A percentile compares a stretch with the other conserved stretches of the same genome.
Conservation (phyloP, 2,888 invertebrate genomes). For the Conchocele bisecta region DNA sequence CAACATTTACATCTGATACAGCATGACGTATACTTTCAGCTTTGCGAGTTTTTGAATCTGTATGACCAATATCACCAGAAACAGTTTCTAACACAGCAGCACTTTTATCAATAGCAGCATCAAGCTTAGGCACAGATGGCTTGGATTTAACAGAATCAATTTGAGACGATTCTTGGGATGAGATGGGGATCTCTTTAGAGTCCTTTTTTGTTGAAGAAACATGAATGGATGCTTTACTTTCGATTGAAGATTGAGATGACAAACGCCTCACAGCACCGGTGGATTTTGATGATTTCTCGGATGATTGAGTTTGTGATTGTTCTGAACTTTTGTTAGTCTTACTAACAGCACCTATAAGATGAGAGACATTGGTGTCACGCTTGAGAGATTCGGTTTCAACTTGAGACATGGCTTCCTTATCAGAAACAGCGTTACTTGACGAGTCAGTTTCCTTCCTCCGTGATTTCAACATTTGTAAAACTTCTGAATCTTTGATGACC, state of each 20-base stretch:
- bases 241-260: slow-evolving; percentile 48
- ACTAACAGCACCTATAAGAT: no score
- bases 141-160: slow-evolving; percentile 22
- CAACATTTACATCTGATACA: slow-evolving; percentile 47
- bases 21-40: slow-evolving; percentile 26
- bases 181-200: not conserved
- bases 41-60: slow-evolving; percentile 15
- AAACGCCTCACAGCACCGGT: not conserved
- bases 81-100: slow-evolving; percentile 56
- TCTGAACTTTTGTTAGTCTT: no score
- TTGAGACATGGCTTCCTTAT: slow-evolving; percentile 40
- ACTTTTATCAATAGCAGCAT: slow-evolving; percentile 63
- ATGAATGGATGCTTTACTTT: slow-evolving; percentile 39
- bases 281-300: slow-evolving; percentile 3
- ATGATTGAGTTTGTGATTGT: slow-evolving; percentile 1
- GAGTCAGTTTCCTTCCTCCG: slow-evolving; percentile 68
- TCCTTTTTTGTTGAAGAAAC: slow-evolving; percentile 15
- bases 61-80: slow-evolving; percentile 51
- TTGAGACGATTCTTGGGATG: slow-evolving; percentile 19
- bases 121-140: slow-evolving; percentile 46
- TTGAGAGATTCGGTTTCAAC: no score
- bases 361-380: no score
- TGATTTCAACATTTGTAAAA: slow-evolving; percentile 61
- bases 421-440: slow-evolving; percentile 37
- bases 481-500: slow-evolving; percentile 66